These are phyloP conservation scores for Rutilus rutilus DNA, from an alignment of 2,113 vertebrate genomes.

Conservation along the genomic window DNA sequence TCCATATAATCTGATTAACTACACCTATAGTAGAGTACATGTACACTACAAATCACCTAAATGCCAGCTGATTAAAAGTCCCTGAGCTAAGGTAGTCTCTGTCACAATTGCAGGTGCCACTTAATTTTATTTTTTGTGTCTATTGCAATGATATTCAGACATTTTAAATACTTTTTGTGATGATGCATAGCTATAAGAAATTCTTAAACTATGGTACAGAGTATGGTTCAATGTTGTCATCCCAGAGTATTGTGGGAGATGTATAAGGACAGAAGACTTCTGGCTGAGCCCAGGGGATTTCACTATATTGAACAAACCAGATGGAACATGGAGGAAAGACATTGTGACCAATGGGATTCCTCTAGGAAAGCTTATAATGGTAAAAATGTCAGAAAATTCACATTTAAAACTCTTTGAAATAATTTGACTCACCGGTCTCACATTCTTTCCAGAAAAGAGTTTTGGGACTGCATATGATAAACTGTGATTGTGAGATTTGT, in stretches of 20 bases:
- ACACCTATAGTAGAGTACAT: neutral
- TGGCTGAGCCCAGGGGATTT: constrained; percentile 47
- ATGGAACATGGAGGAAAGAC: constrained; percentile 46
- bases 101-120: neutral
- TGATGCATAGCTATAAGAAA: neutral
- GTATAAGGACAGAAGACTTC: constrained; percentile 48
- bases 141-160: neutral
- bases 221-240: neutral
- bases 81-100: no score
- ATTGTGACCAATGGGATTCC: neutral
- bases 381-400: neutral
- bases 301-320: neutral
- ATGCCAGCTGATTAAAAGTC: neutral
- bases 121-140: neutral
- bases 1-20: neutral
- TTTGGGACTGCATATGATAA: neutral
- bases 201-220: neutral
- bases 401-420: neutral
- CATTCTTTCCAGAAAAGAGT: neutral
- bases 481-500: constrained; percentile 39
- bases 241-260: constrained; percentile 42
- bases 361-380: constrained; percentile 45
- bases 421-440: neutral
- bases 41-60: neutral
- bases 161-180: neutral